Evolutionary conservation across 2,888 invertebrate genomes (phyloP).

Genomic region (Xanthorhoe designata): DNA sequence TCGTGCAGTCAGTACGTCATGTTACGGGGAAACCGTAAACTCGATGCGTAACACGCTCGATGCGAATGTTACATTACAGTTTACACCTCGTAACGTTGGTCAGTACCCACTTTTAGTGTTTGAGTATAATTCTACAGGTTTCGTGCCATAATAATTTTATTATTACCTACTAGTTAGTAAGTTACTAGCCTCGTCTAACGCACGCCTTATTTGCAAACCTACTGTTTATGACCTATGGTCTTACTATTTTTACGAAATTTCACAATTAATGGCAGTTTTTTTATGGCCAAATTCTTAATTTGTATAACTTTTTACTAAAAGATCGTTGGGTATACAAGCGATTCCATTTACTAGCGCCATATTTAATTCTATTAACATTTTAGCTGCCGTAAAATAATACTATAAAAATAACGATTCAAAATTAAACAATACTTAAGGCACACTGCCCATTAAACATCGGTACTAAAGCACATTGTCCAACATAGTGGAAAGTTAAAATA

Average conservation of each 20-base stretch:
- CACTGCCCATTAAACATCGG: conserved; percentile 31
- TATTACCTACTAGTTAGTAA: no score
- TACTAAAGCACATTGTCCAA: conserved; percentile 16
- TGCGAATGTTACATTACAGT: no score
- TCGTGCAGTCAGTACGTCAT: no score
- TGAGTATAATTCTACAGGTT: no score
- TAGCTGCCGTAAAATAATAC: conserved; percentile 34
- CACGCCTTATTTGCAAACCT: conserved; percentile 2
- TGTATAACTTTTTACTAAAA: background rate
- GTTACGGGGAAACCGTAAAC: no score
- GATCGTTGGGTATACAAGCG: background rate
- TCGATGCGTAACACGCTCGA: no score
- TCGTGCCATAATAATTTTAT: no score
- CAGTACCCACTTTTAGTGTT: no score
- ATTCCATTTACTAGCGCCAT: background rate
- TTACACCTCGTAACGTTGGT: no score
- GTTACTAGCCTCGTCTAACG: conserved; percentile 17
- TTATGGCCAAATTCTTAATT: conserved; percentile 3
- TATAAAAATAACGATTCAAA: conserved; percentile 27
- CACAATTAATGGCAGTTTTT: conserved; percentile 27
- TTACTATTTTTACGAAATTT: conserved; percentile 22
- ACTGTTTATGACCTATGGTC: conserved; percentile 21
- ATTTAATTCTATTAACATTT: background rate
- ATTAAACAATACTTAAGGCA: conserved; percentile 19
- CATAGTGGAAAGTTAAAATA: conserved; percentile 39